Percentiles rank a stretch among this genome's conserved stretches.
Evolutionary conservation across 2,888 invertebrate species (phyloP).

Genomic region (Phyllotreta cruciferae): DNA sequence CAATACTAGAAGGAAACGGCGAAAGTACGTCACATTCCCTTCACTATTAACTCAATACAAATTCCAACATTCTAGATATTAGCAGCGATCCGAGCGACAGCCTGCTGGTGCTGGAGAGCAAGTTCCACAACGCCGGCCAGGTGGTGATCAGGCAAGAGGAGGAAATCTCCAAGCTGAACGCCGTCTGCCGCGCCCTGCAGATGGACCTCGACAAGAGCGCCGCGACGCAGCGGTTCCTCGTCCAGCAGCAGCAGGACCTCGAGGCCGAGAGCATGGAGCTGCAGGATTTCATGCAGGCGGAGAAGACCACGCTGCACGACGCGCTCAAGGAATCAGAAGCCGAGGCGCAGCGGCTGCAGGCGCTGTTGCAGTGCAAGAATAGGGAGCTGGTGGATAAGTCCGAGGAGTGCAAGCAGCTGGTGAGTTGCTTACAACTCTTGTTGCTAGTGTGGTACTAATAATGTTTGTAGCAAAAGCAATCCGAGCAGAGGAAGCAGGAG

Average conservation of each 20-base stretch:
- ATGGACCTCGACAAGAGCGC: slow-evolving; percentile 74
- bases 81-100: slow-evolving; percentile 65
- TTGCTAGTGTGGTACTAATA: background rate
- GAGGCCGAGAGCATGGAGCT: slow-evolving; percentile 83
- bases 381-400: slow-evolving; percentile 69
- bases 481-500: slow-evolving; percentile 80
- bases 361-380: slow-evolving; percentile 61
- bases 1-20: slow-evolving; percentile 64
- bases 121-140: slow-evolving; percentile 77
- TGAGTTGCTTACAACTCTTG: slow-evolving; percentile 24
- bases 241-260: slow-evolving; percentile 78
- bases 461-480: slow-evolving; percentile 63
- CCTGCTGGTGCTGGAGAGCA: slow-evolving; percentile 76
- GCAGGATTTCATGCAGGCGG: slow-evolving; percentile 87
- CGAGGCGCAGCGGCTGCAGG: slow-evolving; percentile 61
- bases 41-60: too few species aligned
- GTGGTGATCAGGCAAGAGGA: slow-evolving; percentile 77
- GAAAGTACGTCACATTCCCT: slow-evolving; percentile 53
- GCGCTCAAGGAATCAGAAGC: slow-evolving; percentile 79
- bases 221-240: slow-evolving; percentile 70
- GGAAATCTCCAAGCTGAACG: slow-evolving; percentile 75
- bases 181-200: slow-evolving; percentile 74
- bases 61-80: slow-evolving; percentile 44
- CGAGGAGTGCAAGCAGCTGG: slow-evolving; percentile 80
- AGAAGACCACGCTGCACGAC: slow-evolving; percentile 81